Evolutionary conservation across 2,888 invertebrate species (phyloP), one percentile per base, ranked within the genome.

Genomic region (Gari tellinella): DNA sequence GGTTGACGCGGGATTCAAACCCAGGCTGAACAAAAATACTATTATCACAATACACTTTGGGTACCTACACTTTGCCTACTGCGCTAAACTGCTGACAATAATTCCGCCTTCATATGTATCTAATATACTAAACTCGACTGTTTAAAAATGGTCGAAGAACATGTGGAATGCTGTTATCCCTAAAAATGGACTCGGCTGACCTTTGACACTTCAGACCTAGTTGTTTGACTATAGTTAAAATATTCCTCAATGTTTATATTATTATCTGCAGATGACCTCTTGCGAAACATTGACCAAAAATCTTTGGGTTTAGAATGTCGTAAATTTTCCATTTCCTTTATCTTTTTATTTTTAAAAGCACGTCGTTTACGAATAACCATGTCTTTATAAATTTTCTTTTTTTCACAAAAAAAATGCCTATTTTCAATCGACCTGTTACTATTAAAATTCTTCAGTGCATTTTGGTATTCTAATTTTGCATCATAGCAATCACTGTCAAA

Each of bases 251-350:
- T 49, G 17, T 14, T 21, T 38, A 19, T n/a, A 7, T 14, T 17
- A 17, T 17, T 14, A 19, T 21, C 49, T 19, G 14, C 38, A 37
- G 19, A 1, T 21, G 14, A 37, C n/a, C 15, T 40, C 41, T 49
- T 61, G 37, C 15, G 48, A 23, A 60, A 60, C 12, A 48, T 17
- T 60, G 17, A 48, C 60, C 60, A 60, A 60, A 60, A 60, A 4
- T 60, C n/a, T 38, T 46, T 37, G 7, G 48, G 37, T 1, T n/a
- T 38, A 5, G 12, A 31, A 21, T 61, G 26, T 23, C 23, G 37
- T 15, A 61, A 21, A 38, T 26, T 25, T 38, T 49, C 46, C 48
- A 49, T 61, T 23, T 61, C 48, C 8, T 37, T 40, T 15, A 49
- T 23, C 49, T 60, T 21, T 43, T 37, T 48, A 21, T 15, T 15